These are phyloP conservation scores for Auanema freiburgensis DNA, from an alignment of 2,888 invertebrate genomes.

Conservation along the genomic window DNA sequence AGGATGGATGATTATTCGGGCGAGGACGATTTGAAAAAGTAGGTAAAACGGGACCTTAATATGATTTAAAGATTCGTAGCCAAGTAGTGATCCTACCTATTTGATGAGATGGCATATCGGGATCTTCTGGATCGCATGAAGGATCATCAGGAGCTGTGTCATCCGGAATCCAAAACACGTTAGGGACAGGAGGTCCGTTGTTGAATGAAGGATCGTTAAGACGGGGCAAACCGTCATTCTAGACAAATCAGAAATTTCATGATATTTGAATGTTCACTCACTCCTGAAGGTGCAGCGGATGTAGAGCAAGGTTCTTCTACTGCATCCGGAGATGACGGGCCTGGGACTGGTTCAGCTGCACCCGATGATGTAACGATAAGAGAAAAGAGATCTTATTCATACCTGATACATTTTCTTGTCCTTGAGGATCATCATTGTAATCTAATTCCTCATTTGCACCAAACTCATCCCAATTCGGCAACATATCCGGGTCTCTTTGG, in stretches of 20 bases:
- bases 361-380: constrained; percentile 4
- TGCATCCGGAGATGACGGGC: constrained; percentile 8
- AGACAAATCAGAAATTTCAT: constrained; percentile 7
- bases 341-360: constrained; percentile 6
- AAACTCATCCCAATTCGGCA: constrained; percentile 30
- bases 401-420: background rate
- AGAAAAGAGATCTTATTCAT: background rate
- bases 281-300: constrained; percentile 1
- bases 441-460: constrained; percentile 24
- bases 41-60: too few relatives aligned
- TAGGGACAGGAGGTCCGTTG: background rate
- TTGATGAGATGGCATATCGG: background rate
- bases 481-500: constrained; percentile 9
- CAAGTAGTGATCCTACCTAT: background rate
- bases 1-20: background rate
- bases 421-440: constrained; percentile 13
- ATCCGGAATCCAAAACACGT: background rate
- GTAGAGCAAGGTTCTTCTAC: constrained; percentile 1
- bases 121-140: background rate
- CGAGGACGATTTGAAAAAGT: too few relatives aligned
- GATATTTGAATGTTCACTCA: background rate
- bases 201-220: background rate
- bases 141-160: constrained; percentile 21
- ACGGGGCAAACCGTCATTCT: background rate
- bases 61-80: too few relatives aligned